Base-by-base conservation (phyloP, 2,797 vertebrate genomes). In the Amniataba percoides region DNA sequence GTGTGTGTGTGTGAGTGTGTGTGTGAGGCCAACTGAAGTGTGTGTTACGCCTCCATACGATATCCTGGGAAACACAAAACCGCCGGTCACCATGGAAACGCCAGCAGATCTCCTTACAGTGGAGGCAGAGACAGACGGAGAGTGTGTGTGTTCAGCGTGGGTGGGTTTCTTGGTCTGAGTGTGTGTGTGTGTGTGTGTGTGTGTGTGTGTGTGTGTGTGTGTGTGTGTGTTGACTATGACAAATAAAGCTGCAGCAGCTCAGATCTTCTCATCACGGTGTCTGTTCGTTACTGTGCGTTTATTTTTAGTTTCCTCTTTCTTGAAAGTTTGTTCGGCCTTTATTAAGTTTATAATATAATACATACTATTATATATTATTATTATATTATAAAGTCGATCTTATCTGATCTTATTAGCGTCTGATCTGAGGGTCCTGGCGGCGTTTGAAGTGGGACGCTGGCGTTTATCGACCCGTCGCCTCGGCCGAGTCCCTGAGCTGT, bases 61-160 rank as follows among this genome's bases (percentile, higher is more conserved):
- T 93, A 89, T 90, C 79, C 78, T 62, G 66, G 83, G 91, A 90
- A 94, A 94, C 83, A 82, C 83, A 87, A 94, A 89, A 95, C 93
- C 92, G 0, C 34, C 13, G 15, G 78, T 93, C 82, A 42, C 89
- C 89, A 84, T 91, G 89, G 92, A 77, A 89, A 94, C 83, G 13
- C 62, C 15, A 75, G 31, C 71, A 66, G 86, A 88, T 92, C 88
- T 77, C 15, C 84, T 91, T 92, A 81, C 92, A 89, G 71, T 68
- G 69, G 48, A 76, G 80, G 63, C 25, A 73, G 67, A 75, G 52
- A 69, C 66, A 73, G 81, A 61, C 75, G 78, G 62, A 39, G 82
- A 52, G 77, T 81, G 77, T 78, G 73, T 65, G 34, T 23, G 36
- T 25, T 31, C 34, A 11, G 31, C 48, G 25, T 65, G 45, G 18